Base-by-base conservation (phyloP, 2,113 vertebrate genomes). In the Poecile atricapillus region DNA sequence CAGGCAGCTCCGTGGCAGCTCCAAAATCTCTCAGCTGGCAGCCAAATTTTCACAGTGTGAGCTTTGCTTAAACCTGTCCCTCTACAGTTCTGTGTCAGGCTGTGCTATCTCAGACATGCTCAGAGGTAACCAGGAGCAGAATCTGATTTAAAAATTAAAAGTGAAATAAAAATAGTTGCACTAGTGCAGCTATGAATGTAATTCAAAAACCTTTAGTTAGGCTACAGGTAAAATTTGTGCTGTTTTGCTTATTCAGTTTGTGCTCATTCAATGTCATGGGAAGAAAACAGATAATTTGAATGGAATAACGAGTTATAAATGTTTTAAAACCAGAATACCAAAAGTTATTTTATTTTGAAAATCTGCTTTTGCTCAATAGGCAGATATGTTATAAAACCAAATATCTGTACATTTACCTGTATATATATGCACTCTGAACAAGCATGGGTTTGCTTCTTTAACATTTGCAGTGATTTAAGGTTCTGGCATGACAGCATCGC, bases 71-170 rank as follows among this genome's bases (percentile, higher is more conserved):
- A 33, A 25, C 37, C 58, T 71, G 30, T 24, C 28, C 27, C 56
- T 74, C 33, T 33, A 15, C 20, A 63, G 24, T 64, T 76, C 30
- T 73, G 9, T 33, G 70, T 56, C 3, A 1, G n/a, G 19, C n/a
- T 95, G 22, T 0, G 0, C 59, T 49, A 3, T 60, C n/a, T 70
- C 23, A 33, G 43, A 24, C 5, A 1, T 8, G 37, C 9, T 30
- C 13, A 2, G 39, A 65, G 37, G 50, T 25, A 70, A 69, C 28
- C 39, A 73, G 58, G 25, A 87, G 41, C 27, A 64, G 44, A 67
- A 71, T 68, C 30, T 84, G 69, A 60, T 52, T n/a, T 59, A 21
- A 13, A 86, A 55, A 43, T 47, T 65, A 64, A 37, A 5, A 47
- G 24, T 17, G 17, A 78, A 78, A 60, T 10, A 30, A 69, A 89